Conservation (phyloP, 2,888 invertebrate species). For the Acanthopleura granulata region DNA sequence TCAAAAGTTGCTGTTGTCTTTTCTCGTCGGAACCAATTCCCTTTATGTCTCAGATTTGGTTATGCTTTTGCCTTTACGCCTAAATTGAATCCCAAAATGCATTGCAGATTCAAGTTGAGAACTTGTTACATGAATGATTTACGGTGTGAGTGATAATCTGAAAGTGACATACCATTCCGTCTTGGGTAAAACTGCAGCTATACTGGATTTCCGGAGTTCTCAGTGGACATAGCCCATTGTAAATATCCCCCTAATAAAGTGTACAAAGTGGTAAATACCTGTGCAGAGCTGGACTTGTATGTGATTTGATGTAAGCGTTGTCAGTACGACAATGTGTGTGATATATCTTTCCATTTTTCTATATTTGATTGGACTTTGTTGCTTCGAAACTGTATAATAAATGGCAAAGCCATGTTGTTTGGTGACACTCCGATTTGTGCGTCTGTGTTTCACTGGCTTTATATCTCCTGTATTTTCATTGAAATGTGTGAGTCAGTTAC, state of each 20-base stretch:
- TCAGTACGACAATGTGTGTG: neutral
- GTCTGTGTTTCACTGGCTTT: too few species aligned
- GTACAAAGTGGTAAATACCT: constrained; percentile 2
- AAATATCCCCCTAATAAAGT: neutral
- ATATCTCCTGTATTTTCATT: too few species aligned
- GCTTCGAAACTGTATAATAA: neutral
- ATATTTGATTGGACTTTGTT: neutral
- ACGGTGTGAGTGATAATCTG: neutral
- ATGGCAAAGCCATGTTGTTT: constrained; percentile 12
- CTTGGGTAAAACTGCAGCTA: neutral
- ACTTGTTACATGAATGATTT: neutral
- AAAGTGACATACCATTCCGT: neutral
- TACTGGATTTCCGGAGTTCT: neutral
- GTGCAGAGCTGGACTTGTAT: neutral
- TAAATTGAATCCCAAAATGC: too few species aligned
- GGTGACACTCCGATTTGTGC: neutral
- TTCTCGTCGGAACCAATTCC: too few species aligned
- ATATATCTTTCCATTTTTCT: constrained; percentile 9
- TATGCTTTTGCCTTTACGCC: too few species aligned
- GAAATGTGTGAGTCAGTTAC: too few species aligned
- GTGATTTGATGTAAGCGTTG: constrained; percentile 9
- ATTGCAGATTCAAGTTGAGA: neutral
- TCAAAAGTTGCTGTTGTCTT: too few species aligned
- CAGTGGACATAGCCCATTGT: neutral
- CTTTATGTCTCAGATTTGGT: too few species aligned